Base-by-base conservation (phyloP, 2,888 invertebrate genomes). In the Agrypnus murinus region DNA sequence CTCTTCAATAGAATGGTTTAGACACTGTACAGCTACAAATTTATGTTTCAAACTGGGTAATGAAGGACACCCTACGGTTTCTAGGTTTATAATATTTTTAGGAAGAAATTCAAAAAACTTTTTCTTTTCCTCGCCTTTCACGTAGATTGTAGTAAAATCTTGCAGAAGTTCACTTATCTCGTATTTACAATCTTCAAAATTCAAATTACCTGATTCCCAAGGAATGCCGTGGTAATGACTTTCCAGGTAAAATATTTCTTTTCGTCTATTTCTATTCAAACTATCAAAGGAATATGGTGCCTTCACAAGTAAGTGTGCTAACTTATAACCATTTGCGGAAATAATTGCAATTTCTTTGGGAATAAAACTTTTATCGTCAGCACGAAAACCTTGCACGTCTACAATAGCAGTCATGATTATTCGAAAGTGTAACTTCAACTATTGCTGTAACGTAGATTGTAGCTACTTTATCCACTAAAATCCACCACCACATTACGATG, bases 401-500 rank as follows among this genome's bases (percentile, higher is more conserved):
- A 46, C 17, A 15, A 46, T 2, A 3, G 15, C 46, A 25, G 17
- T 10, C 46, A 46, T 46, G 36, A n/a, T n/a, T n/a, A n/a, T n/a
- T n/a, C n/a, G n/a, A 7, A 2, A 4, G 10, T n/a, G n/a, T 12
- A 2, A 38, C 38, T 2, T n/a, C 7, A 7, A 38, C 38, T 38
- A 25, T 3, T 25, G 25, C 25, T 5, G 25, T 25, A 25, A 25
- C n/a, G n/a, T n/a, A n/a, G n/a, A n/a, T n/a, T 25, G 3, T 5
- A 25, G 5, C 25, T 5, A 25, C 25, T 14, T 53, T 34, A 64
- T 36, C 50, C 40, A 34, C 40, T 53, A 19, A 64, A 64, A 36
- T 53, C 53, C 38, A 38, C 50, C 25, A 64, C 32, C 5, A 64
- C 64, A 31, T 64, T 64, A 17, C 64, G 2, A 17, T 64, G 62